Evolutionary conservation across 2,113 vertebrate genomes (phyloP), one percentile per base, ranked within the genome.

Genomic region (Pterocles burchelli): DNA sequence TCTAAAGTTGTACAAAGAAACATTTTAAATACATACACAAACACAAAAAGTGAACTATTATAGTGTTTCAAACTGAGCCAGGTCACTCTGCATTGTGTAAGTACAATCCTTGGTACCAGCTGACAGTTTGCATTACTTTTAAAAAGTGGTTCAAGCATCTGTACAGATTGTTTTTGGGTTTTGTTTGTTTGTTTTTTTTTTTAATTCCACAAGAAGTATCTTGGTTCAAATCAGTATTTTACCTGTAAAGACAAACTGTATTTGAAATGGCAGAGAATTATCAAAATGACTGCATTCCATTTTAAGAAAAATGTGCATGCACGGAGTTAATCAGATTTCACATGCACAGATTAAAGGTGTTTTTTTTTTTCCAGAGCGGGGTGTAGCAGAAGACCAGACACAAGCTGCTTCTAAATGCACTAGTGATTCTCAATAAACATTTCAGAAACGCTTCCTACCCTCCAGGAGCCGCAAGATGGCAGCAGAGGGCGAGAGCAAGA

Each of bases 381-480:
- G 12, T 31, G 20, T 10, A 57, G 38, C n/a, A 68, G 17, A 71
- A 63, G 13, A 78, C 11, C 6, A 20, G 0, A 58, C 9, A 52
- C 3, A 45, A 84, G 9, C 2, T 65, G 1, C 28, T 79, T 76
- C 22, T 52, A 29, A 59, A 74, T 26, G 46, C 52, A 38, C 20
- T 1, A 71, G 6, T 1, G 46, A 38, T 43, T 74, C 18, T 34
- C 29, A 31, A 5, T 1, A 6, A 45, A 22, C 21, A 13, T 13
- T 45, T 28, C 46, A 54, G n/a, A 61, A 89, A 49, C 22, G 20
- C 8, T 24, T 61, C 45, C 22, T 31, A 18, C 8, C 15, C 4
- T 0, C 62, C 29, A 33, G 2, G 3, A 76, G 72, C 88, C 95
- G 0, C 93, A 36, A 71, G 95, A 92, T 93, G 95, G 95, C 93